Percentiles rank a stretch among this genome's conserved stretches.
These are phyloP conservation scores for Eubucco bourcierii DNA, from an alignment of 2,113 vertebrate species.

Conservation along the genomic window DNA sequence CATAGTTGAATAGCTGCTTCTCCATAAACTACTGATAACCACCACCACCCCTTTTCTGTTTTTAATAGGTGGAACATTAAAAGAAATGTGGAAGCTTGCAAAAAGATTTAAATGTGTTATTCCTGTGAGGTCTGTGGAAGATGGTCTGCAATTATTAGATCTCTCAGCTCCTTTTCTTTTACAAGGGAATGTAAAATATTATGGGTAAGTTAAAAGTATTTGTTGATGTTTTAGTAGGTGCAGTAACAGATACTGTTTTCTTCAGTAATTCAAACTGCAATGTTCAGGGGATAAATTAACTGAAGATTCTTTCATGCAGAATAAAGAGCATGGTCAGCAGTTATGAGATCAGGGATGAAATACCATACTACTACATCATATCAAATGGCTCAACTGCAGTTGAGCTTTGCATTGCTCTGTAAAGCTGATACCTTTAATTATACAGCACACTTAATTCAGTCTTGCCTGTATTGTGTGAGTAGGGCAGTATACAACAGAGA, in stretches of 20 bases:
- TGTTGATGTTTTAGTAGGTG: not conserved
- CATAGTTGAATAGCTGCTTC: not conserved
- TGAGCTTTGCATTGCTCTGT: not conserved
- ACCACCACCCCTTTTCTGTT: not conserved
- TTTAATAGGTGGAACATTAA: constrained; percentile 80
- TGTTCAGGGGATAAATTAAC: not conserved
- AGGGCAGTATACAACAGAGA: not conserved
- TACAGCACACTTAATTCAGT: not conserved
- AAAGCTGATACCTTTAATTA: not conserved
- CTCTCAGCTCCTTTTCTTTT: constrained; percentile 88
- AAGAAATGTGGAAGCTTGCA: constrained; percentile 80
- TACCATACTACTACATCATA: rapidly evolving
- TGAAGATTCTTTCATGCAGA: not conserved
- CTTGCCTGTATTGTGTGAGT: not conserved
- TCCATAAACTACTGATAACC: not conserved
- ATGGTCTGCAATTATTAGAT: constrained; percentile 79
- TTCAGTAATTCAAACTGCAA: not conserved
- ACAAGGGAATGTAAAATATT: constrained; percentile 79
- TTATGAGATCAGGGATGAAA: not conserved
- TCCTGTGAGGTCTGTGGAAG: constrained; percentile 79
- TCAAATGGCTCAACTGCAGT: not conserved
- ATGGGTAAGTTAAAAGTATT: constrained; percentile 80
- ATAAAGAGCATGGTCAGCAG: not conserved
- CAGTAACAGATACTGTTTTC: not conserved
- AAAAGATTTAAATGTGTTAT: constrained; percentile 81